Conservation (phyloP, 2,113 vertebrate species). For the Aptenodytes patagonicus region DNA sequence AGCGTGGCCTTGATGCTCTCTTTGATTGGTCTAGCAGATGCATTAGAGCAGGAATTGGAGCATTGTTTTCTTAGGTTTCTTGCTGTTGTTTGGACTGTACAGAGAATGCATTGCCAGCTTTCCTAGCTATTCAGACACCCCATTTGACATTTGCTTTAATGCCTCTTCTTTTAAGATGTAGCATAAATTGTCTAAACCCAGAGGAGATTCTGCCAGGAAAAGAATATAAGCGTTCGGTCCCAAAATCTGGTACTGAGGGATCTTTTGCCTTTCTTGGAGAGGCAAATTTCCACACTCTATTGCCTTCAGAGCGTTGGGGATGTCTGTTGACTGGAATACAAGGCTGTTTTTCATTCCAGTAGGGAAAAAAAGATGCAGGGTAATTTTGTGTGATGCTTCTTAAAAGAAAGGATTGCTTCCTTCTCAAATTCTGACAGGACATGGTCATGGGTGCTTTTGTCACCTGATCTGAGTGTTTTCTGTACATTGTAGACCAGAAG, state of each 20-base stretch:
- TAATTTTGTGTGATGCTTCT: neutral
- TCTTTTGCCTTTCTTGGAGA: neutral
- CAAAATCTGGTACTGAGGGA: neutral
- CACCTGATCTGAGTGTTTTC: neutral
- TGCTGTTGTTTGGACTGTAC: neutral
- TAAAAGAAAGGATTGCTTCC: neutral
- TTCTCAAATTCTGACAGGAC: neutral
- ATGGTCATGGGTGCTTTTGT: neutral
- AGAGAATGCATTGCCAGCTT: neutral
- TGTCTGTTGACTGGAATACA: neutral
- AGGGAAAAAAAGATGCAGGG: neutral
- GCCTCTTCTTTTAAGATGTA: neutral
- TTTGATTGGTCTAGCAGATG: neutral
- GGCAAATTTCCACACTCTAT: neutral
- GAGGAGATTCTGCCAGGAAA: neutral
- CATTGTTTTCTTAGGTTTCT: neutral
- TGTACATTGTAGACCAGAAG: neutral
- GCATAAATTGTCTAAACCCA: neutral
- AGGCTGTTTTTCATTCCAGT: neutral
- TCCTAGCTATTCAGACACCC: neutral
- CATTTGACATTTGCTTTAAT: neutral
- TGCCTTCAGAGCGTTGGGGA: neutral
- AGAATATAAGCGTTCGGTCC: accelerated
- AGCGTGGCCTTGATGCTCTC: neutral
- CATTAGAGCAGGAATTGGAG: neutral